Evolutionary conservation across 1,140 invertebrate genomes (phyloP).

Genomic region (Drosophila parvula): DNA sequence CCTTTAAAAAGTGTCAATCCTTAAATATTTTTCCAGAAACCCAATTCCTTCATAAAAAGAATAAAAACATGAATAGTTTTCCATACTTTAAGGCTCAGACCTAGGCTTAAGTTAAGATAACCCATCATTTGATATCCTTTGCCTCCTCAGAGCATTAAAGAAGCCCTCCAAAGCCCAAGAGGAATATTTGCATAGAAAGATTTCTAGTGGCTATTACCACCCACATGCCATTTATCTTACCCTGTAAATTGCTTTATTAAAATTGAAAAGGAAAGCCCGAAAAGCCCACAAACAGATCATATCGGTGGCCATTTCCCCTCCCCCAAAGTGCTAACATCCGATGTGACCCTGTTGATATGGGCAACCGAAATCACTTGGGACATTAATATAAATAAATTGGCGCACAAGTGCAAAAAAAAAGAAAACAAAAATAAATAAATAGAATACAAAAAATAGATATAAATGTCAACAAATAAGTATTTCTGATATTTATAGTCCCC

Average conservation of each 20-base stretch:
- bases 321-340: not conserved
- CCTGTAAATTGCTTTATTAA: slow-evolving; percentile 24
- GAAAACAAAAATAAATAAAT: slow-evolving; percentile 1
- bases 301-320: slow-evolving; percentile 5
- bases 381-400: slow-evolving; percentile 65
- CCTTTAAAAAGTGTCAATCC: too few relatives aligned
- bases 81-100: not conserved
- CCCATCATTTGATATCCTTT: not conserved
- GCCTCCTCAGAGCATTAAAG: not conserved
- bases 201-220: not conserved
- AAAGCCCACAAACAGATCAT: slow-evolving; percentile 28
- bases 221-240: slow-evolving; percentile 2
- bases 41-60: too few relatives aligned
- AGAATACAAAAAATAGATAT: slow-evolving; percentile 41
- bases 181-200: not conserved
- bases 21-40: not conserved
- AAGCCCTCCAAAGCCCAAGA: not conserved
- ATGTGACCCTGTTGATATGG: slow-evolving; percentile 41
- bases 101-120: not conserved
- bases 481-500: slow-evolving; percentile 26
- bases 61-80: not conserved
- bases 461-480: slow-evolving; percentile 53
- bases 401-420: slow-evolving; percentile 32
- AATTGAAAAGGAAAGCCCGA: slow-evolving; percentile 28
- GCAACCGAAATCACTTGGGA: slow-evolving; percentile 57